A percentile compares a stretch with the other conserved stretches of the same genome.
Conservation (phyloP, 2,113 vertebrate species). For the Neogale vison region DNA sequence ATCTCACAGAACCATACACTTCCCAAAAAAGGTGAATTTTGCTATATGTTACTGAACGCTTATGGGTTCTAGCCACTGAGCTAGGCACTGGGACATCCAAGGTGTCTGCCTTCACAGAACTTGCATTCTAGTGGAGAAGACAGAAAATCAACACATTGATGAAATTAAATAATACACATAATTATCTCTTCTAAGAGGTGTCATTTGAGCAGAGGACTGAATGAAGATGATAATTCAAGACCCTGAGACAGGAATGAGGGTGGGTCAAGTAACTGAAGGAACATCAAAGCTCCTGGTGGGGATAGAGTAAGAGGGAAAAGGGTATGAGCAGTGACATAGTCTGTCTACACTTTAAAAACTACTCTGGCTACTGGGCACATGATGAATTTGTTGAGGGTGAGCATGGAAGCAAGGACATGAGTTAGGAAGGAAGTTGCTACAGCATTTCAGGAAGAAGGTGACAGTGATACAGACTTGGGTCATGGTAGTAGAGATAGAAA, state of each 20-base stretch:
- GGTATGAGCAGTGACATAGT: background rate
- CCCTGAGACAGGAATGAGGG: background rate
- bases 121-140: background rate
- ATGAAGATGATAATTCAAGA: background rate
- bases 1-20: background rate
- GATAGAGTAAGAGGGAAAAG: background rate
- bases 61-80: background rate
- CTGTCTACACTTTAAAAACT: background rate
- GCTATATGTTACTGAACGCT: background rate
- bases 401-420: background rate
- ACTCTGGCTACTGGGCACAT: background rate
- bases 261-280: background rate
- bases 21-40: background rate
- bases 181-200: background rate
- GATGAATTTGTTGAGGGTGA: background rate
- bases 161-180: background rate
- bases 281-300: background rate
- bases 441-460: background rate
- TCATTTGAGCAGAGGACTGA: background rate
- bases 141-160: background rate
- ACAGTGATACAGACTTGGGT: background rate
- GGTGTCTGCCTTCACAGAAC: background rate
- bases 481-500: background rate
- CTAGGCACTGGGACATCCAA: background rate
- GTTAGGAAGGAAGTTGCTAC: background rate